Evolutionary conservation across 2,113 vertebrate genomes (phyloP), one percentile per base, ranked within the genome.

Genomic region (Eudyptes chrysolophus): DNA sequence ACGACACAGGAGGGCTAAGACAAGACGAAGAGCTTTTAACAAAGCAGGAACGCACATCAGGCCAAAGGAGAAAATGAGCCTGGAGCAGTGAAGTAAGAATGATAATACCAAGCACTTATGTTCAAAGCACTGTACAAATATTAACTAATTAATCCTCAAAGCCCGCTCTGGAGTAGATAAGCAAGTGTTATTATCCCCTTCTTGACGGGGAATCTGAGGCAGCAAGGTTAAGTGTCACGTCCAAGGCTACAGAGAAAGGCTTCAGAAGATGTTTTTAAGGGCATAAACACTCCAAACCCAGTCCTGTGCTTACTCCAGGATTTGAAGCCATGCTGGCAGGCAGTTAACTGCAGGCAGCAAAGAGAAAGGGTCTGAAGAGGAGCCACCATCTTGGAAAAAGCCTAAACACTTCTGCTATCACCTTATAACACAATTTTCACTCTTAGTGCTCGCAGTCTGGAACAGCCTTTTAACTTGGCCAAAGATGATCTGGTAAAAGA

Each of bases 131-230:
- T 97, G 94, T 96, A 98, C 97, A 97, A 97, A 97, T 98, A 97
- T 97, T 97, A 98, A 97, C 94, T 96, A 97, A 97, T 96, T 98
- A 98, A 97, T 98, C 97, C 96, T 97, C 94, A 91, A 97, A 97
- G 97, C 97, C 94, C 81, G 70, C 92, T 94, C 92, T 87, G 93
- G 88, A 96, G 92, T 79, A 96, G 96, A 97, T 97, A 97, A 96
- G 97, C 95, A 96, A 98, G 97, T 94, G 96, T 89, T 94, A 97
- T 97, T 96, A 97, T 97, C 95, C 96, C 55, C 76, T 96, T 89
- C 94, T 97, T 95, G 96, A 93, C 11, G 0, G 69, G 91, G 89
- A 94, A 84, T 93, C 57, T 5, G 79, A 96, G 88, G 87, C 96
- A 62, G 80, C 82, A 97, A 97, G 96, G 95, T 96, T 82, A 97